Conservation (phyloP, 2,888 invertebrate species). For the Acholoe squamosa region DNA sequence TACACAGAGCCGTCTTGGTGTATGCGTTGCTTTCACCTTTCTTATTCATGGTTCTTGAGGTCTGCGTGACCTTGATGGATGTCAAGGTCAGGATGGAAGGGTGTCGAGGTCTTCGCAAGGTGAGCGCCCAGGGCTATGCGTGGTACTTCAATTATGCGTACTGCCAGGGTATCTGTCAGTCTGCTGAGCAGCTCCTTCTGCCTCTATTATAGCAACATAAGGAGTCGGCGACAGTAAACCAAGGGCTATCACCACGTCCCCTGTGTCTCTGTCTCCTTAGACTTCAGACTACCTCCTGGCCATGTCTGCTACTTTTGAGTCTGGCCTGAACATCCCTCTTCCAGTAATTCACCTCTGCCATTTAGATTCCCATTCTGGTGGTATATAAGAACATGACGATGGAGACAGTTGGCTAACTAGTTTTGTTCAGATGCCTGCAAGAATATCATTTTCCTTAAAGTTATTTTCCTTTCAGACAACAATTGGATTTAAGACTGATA, state of each 20-base stretch:
- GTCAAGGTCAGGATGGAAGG: constrained; percentile 16
- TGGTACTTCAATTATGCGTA: constrained; percentile 33
- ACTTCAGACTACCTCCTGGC: background rate
- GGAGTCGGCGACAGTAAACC: background rate
- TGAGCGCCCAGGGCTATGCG: background rate
- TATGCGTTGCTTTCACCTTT: background rate
- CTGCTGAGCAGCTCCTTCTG: constrained; percentile 17
- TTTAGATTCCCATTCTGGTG: background rate
- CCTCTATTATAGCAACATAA: constrained; percentile 9
- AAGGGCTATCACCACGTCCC: background rate
- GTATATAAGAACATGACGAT: background rate
- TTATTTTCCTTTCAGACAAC: background rate
- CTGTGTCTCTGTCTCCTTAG: background rate
- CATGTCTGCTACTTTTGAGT: background rate
- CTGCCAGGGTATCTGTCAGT: constrained; percentile 39
- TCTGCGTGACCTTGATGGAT: constrained; percentile 45
- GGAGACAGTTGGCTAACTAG: background rate
- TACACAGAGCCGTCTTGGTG: background rate
- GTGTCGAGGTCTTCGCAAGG: constrained; percentile 8
- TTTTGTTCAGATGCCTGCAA: background rate
- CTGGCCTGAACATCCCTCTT: background rate
- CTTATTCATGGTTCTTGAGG: constrained; percentile 29
- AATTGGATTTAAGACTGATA: background rate
- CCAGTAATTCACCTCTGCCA: background rate
- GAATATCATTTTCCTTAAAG: background rate